Percentiles rank a stretch among this genome's conserved stretches.
These are phyloP conservation scores for Amphipyra tragopoginis DNA, from an alignment of 2,888 invertebrate species.

Conservation along the genomic window DNA sequence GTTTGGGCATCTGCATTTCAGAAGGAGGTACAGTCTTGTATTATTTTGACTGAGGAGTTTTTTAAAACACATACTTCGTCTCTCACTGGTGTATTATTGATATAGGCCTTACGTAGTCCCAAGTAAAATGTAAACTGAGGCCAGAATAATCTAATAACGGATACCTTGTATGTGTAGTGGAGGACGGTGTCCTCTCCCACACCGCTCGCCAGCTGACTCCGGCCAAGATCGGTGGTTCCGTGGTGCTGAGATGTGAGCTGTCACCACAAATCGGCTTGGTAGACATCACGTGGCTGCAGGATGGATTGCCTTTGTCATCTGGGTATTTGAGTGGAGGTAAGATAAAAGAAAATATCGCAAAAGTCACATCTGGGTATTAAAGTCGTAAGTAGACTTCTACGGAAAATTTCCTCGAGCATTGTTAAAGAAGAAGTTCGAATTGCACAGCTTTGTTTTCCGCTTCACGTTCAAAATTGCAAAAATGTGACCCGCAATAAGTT, in stretches of 20 bases:
- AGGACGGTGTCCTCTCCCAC: conserved; percentile 80
- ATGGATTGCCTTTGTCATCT: conserved; percentile 80
- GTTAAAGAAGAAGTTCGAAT: too few species aligned
- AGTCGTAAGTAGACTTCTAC: too few species aligned
- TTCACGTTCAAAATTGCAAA: too few species aligned
- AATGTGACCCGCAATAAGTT: too few species aligned
- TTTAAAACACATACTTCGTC: conserved; percentile 27
- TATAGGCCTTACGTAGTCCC: conserved; percentile 2
- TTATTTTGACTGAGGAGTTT: conserved; percentile 17
- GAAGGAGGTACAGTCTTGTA: conserved; percentile 20
- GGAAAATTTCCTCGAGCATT: too few species aligned
- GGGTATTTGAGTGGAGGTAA: conserved; percentile 81
- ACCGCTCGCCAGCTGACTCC: conserved; percentile 80
- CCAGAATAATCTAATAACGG: not conserved
- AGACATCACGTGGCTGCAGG: conserved; percentile 84
- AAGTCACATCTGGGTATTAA: not conserved
- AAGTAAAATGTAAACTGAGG: conserved; percentile 8
- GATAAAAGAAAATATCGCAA: conserved; percentile 19
- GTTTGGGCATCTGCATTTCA: conserved; percentile 20
- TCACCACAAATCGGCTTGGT: conserved; percentile 81
- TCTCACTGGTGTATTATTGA: too few species aligned
- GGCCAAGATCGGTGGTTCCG: conserved; percentile 80
- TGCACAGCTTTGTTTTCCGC: too few species aligned
- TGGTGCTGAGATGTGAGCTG: conserved; percentile 80
- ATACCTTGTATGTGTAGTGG: conserved; percentile 69